Conservation (phyloP, 2,113 vertebrate genomes). For the Clarias macrocephalus region DNA sequence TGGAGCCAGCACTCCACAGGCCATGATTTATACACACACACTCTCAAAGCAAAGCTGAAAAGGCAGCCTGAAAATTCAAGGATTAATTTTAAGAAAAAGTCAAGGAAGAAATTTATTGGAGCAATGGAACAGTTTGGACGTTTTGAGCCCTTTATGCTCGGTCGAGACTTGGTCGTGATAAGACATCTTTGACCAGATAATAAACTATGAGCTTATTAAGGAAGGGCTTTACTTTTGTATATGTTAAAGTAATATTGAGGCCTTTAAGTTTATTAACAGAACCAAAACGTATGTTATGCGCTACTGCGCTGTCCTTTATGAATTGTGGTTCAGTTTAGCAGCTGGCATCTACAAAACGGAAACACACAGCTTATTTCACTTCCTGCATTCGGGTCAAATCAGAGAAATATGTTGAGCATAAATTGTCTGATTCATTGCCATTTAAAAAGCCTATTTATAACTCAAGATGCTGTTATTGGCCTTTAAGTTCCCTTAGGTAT, state of each 20-base stretch:
- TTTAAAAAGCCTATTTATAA: not conserved
- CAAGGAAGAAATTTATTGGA: not conserved
- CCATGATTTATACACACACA: slow-evolving; percentile 45
- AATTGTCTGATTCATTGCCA: not conserved
- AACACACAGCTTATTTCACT: not conserved
- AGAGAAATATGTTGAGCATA: not conserved
- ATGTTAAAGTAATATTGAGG: not conserved
- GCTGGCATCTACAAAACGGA: too few species aligned
- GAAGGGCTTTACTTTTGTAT: not conserved
- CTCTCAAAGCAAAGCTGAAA: slow-evolving; percentile 10
- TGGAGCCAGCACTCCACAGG: slow-evolving; percentile 39
- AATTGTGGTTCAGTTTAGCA: not conserved
- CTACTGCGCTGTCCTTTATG: not conserved
- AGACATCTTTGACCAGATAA: too few species aligned
- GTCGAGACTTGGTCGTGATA: not conserved
- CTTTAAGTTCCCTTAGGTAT: not conserved
- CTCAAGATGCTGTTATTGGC: not conserved
- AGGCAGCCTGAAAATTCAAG: slow-evolving; percentile 31
- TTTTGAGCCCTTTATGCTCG: not conserved
- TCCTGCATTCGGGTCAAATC: not conserved
- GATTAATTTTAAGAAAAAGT: slow-evolving; percentile 22
- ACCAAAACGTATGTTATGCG: not conserved
- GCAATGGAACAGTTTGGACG: not conserved
- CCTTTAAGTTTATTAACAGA: not conserved
- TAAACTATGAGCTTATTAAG: not conserved